A percentile compares a stretch with the other conserved stretches of the same genome.
These are phyloP conservation scores for Falco columbarius DNA, from an alignment of 2,797 vertebrate genomes.

Conservation along the genomic window DNA sequence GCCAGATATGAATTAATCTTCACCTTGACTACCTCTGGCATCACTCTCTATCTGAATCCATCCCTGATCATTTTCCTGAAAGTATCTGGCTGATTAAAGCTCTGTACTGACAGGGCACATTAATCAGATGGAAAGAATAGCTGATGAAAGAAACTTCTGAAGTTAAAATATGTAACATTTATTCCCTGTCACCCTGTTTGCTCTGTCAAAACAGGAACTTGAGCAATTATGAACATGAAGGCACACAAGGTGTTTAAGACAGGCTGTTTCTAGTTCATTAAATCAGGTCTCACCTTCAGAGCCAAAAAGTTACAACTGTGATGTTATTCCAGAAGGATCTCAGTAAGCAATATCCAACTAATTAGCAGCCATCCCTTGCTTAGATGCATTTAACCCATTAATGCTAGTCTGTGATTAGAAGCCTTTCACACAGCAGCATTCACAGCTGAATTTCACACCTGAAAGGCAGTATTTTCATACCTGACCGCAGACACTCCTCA, in stretches of 20 bases:
- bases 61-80: background rate
- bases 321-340: background rate
- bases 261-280: background rate
- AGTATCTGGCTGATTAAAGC: slow-evolving; percentile 4
- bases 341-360: background rate
- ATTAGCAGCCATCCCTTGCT: background rate
- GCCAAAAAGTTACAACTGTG: background rate
- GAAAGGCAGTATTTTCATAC: background rate
- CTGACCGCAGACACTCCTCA: background rate
- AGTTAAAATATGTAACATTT: background rate
- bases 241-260: background rate
- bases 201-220: slow-evolving; percentile 5
- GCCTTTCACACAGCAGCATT: background rate
- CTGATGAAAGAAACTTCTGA: background rate
- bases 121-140: slow-evolving; percentile 1
- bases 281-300: background rate
- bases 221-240: background rate
- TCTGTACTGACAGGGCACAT: background rate
- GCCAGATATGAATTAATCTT: slow-evolving; percentile 23
- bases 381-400: background rate
- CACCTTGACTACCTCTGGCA: slow-evolving; percentile 12
- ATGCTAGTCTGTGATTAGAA: background rate
- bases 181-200: background rate
- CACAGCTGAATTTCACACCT: background rate
- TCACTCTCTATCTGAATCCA: background rate